phyloP scores from a whole-genome alignment of 2,888 invertebrate species.

The Zaprionus obscuricornis region DNA sequence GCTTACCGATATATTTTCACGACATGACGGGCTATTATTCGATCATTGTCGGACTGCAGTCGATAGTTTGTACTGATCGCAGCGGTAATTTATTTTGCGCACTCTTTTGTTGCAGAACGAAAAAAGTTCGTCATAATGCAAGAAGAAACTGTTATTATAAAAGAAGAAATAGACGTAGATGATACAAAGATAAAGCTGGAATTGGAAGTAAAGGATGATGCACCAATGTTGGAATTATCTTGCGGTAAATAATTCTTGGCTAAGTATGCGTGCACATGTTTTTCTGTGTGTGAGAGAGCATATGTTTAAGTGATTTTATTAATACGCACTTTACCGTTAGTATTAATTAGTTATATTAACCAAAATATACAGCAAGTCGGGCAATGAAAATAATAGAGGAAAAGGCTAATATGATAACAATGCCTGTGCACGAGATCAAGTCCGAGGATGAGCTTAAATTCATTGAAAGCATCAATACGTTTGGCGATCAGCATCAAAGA shows the following conservation, averaged over 20 bases:
- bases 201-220: conserved; percentile 20
- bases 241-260: conserved; percentile 54
- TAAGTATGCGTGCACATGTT: background rate
- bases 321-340: conserved; percentile 70
- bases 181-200: conserved; percentile 57
- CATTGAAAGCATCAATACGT: conserved; percentile 41
- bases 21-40: conserved; percentile 7
- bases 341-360: conserved; percentile 8
- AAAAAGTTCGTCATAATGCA: conserved; percentile 30
- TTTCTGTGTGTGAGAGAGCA: background rate
- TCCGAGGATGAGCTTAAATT: conserved; percentile 65
- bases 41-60: conserved; percentile 27
- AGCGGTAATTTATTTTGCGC: conserved; percentile 61
- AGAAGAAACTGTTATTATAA: conserved; percentile 36
- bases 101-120: conserved; percentile 21
- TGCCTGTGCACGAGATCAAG: conserved; percentile 57
- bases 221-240: conserved; percentile 10
- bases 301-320: conserved; percentile 26
- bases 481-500: conserved; percentile 48
- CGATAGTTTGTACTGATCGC: conserved; percentile 49
- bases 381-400: conserved; percentile 64
- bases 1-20: background rate
- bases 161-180: conserved; percentile 55
- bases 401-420: conserved; percentile 65
- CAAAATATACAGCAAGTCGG: conserved; percentile 24